Evolutionary conservation across 2,888 invertebrate genomes (phyloP), one percentile per base, ranked within the genome.

Genomic region (Ypsolopha scabrella): DNA sequence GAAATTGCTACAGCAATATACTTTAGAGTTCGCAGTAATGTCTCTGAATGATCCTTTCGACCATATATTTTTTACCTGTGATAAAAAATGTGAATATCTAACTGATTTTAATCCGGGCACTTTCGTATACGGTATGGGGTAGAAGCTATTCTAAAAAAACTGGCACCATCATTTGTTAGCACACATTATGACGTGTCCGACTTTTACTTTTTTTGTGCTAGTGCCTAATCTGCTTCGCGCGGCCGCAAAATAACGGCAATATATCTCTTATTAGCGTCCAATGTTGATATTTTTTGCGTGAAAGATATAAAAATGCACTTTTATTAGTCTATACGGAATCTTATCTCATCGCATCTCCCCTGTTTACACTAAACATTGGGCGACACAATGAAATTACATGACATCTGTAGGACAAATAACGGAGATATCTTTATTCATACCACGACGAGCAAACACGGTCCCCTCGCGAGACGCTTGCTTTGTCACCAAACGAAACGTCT

Each of bases 381-480:
- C 72, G 78, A 73, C 80, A 86, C 83, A 86, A 85, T 86, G 78
- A 85, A 77, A 85, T 85, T 83, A 86, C 85, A 85, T 85, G 85
- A 86, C 86, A 86, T 86, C 86, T 86, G 86, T 83, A 86, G 68
- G 77, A 80, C 86, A 85, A 85, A 86, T 86, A 85, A 82, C 81
- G 79, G 75, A 81, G 76, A 83, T 85, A 86, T 85, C 85, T 86
- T 86, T 85, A 86, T 86, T 86, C 86, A 86, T 86, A 79, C 75
- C 75, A 70, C 78, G 76, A 60, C 70, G 70, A 62, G 75, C 80
- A 80, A 81, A 81, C 72, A 76, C 53, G 66, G 66, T 67, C 82
- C 82, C 85, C 83, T 80, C 74, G 38, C 50, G 50, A 45, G 45
- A 13, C 68, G 58, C 69, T 68, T 64, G 68, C 62, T 71, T 76